Evolutionary conservation across 2,113 vertebrate genomes (phyloP).

Genomic region (Megaleporinus macrocephalus): DNA sequence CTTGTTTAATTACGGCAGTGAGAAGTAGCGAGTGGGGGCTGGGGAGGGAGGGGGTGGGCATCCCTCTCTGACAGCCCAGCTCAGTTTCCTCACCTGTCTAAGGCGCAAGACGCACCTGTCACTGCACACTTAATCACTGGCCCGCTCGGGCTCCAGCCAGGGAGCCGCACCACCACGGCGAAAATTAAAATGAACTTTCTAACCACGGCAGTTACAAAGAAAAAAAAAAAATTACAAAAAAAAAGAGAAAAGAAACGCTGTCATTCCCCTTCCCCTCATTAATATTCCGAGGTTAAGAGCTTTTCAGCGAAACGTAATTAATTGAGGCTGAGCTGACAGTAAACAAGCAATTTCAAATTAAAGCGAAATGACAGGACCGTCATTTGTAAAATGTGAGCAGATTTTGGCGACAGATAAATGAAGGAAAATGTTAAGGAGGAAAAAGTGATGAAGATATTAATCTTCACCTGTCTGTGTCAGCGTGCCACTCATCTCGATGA

Average conservation of each 20-base stretch:
- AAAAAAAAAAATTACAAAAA: slow-evolving; percentile 53
- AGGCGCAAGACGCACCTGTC: slow-evolving; percentile 80
- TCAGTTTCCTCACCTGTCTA: slow-evolving; percentile 83
- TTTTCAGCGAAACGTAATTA: slow-evolving; percentile 99
- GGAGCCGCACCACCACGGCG: slow-evolving; percentile 44
- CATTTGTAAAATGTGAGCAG: slow-evolving; percentile 99
- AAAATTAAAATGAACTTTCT: slow-evolving; percentile 99
- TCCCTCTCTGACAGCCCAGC: slow-evolving; percentile 74
- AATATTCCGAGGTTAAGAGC: slow-evolving; percentile 99
- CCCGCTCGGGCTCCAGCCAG: slow-evolving; percentile 55
- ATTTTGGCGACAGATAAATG: slow-evolving; percentile 99
- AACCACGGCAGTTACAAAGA: slow-evolving; percentile 75
- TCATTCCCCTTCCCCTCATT: slow-evolving; percentile 99
- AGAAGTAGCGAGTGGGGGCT: slow-evolving; percentile 17
- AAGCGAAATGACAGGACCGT: slow-evolving; percentile 99
- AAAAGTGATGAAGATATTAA: slow-evolving; percentile 98
- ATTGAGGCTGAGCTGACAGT: slow-evolving; percentile 99
- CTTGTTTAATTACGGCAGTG: slow-evolving; percentile 54
- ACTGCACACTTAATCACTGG: slow-evolving; percentile 80
- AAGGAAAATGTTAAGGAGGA: slow-evolving; percentile 89
- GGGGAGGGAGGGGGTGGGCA: slow-evolving; percentile 15
- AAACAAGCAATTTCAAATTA: slow-evolving; percentile 99
- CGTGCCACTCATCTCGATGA: slow-evolving; percentile 97
- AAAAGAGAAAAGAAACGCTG: slow-evolving; percentile 83
- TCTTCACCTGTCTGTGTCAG: slow-evolving; percentile 99